Conservation (phyloP, 2,797 vertebrate species). For the Eptatretus atami region DNA sequence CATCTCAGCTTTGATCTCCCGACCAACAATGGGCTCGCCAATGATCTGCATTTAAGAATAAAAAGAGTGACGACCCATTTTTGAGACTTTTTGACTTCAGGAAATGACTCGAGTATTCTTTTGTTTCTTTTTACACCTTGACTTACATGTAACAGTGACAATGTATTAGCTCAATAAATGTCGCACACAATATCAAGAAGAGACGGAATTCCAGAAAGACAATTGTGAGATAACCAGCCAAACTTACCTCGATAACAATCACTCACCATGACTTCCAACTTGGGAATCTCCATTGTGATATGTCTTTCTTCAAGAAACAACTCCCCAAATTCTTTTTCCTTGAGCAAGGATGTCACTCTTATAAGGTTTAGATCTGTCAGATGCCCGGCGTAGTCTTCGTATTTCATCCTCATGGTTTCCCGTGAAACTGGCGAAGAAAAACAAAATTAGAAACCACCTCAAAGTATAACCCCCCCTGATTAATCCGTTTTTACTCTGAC, state of each 20-base stretch:
- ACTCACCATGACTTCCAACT: background rate
- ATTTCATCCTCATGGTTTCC: slow-evolving; percentile 3
- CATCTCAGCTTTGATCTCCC: slow-evolving; percentile 11
- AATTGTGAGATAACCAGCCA: too few relatives aligned
- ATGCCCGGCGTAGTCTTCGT: background rate
- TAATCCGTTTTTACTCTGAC: too few relatives aligned
- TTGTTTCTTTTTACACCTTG: too few relatives aligned
- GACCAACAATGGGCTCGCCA: slow-evolving; percentile 12
- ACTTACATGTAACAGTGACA: too few relatives aligned
- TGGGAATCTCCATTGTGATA: slow-evolving; percentile 1
- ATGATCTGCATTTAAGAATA: slow-evolving; percentile 6
- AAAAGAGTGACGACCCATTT: background rate
- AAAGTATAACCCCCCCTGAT: too few relatives aligned
- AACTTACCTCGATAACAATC: background rate
- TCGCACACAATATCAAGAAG: too few relatives aligned
- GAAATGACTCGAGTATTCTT: too few relatives aligned
- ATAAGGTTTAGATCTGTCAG: slow-evolving; percentile 2
- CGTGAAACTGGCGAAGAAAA: background rate
- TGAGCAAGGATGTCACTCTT: background rate
- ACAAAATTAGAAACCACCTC: too few relatives aligned
- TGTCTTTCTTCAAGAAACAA: background rate
- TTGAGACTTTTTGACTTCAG: too few relatives aligned
- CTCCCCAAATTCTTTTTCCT: background rate
- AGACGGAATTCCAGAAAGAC: too few relatives aligned
- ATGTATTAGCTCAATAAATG: too few relatives aligned